Evolutionary conservation across 2,888 invertebrate genomes (phyloP).

Genomic region (Metacarcinus magister): DNA sequence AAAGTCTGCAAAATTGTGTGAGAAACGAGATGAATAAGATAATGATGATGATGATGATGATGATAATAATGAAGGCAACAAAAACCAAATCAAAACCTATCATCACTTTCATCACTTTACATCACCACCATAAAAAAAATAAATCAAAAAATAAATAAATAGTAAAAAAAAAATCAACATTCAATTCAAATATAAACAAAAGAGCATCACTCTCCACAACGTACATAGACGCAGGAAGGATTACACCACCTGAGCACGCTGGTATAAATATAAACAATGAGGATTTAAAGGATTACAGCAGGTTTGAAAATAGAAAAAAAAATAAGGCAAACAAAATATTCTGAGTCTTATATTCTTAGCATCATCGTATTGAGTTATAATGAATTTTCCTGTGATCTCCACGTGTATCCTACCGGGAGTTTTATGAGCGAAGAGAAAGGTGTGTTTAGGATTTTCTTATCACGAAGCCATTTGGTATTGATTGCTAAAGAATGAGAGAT

Average conservation of each 20-base stretch:
- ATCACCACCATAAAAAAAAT: background rate
- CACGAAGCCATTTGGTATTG: background rate
- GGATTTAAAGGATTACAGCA: background rate
- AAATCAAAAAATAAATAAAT: background rate
- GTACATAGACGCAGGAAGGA: background rate
- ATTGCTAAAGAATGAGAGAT: no score
- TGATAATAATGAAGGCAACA: background rate
- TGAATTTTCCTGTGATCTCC: background rate
- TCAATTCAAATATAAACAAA: background rate
- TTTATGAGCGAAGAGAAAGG: no score
- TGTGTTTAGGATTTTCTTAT: background rate
- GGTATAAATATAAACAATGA: background rate
- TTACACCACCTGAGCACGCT: background rate
- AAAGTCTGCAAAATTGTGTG: background rate
- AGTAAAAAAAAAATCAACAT: no score
- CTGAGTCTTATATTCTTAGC: background rate
- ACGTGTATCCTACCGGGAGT: background rate
- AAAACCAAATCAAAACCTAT: background rate
- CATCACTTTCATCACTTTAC: background rate
- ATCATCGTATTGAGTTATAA: background rate
- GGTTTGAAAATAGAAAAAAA: background rate
- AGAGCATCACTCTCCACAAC: background rate
- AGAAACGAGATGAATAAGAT: background rate
- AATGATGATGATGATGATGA: background rate
- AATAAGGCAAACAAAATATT: background rate